Percentiles rank a stretch among this genome's conserved stretches.
Conservation (phyloP, 2,113 vertebrate genomes). For the Rhinolophus ferrumequinum region DNA sequence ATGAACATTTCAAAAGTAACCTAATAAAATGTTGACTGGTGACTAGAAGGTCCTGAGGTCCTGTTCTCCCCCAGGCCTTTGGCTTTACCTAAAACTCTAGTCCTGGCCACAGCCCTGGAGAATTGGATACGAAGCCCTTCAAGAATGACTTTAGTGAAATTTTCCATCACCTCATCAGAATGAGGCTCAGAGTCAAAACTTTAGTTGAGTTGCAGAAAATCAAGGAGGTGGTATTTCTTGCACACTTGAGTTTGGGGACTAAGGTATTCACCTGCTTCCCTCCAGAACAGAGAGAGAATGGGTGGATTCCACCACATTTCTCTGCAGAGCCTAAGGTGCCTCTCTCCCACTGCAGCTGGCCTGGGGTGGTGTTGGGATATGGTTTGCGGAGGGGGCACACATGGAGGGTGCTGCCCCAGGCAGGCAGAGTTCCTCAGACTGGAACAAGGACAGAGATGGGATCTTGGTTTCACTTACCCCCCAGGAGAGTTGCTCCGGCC, state of each 20-base stretch:
- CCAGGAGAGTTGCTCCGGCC: slow-evolving; percentile 64
- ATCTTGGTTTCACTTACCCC: slow-evolving; percentile 66
- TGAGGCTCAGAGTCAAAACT: background rate
- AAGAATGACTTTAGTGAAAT: background rate
- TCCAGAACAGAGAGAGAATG: background rate
- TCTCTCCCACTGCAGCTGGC: background rate
- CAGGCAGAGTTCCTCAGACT: background rate
- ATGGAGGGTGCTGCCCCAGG: background rate
- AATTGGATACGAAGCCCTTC: background rate
- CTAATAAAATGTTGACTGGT: background rate
- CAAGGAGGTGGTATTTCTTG: background rate
- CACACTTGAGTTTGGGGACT: background rate
- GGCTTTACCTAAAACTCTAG: background rate
- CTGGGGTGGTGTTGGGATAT: background rate
- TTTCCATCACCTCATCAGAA: background rate
- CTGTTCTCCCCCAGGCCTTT: background rate
- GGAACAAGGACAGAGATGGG: background rate
- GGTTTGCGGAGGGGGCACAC: background rate
- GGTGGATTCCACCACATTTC: background rate
- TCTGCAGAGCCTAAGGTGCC: background rate
- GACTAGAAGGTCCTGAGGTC: background rate
- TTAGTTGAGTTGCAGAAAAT: background rate
- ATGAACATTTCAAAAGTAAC: background rate
- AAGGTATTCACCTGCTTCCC: background rate
- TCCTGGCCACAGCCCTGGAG: background rate